phyloP scores from a whole-genome alignment of 2,113 vertebrate genomes.

The Pardalotus punctatus region DNA sequence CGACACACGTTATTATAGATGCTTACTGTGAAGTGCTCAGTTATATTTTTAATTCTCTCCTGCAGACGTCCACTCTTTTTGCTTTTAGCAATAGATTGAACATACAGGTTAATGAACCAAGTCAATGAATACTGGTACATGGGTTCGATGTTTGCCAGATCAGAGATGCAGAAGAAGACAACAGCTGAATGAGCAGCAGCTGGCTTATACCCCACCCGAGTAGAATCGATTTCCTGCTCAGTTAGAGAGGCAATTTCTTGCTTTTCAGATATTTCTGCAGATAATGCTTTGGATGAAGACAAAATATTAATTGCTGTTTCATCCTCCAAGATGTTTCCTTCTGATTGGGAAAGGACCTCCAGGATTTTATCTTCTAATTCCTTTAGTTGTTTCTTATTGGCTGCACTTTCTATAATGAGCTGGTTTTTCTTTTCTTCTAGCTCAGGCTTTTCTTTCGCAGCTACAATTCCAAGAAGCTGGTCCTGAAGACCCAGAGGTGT shows the following conservation, averaged over 20 bases:
- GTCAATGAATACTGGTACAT: conserved; percentile 94
- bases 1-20: conserved; percentile 91
- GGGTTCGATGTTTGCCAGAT: conserved; percentile 90
- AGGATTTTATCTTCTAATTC: conserved; percentile 93
- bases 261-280: conserved; percentile 89
- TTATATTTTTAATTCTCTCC: conserved; percentile 80
- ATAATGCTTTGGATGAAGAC: conserved; percentile 88
- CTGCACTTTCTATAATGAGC: conserved; percentile 87
- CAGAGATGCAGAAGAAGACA: conserved; percentile 92
- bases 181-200: conserved; percentile 88
- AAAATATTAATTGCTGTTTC: conserved; percentile 87
- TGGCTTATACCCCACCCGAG: conserved; percentile 89
- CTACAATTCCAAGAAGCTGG: conserved; percentile 90
- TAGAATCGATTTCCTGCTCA: conserved; percentile 87
- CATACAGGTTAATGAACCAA: conserved; percentile 91
- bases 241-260: conserved; percentile 85
- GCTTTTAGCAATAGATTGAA: conserved; percentile 83
- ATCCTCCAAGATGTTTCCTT: conserved; percentile 92
- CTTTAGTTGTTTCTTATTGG: conserved; percentile 89
- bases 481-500: conserved; percentile 92
- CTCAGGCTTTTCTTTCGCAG: conserved; percentile 90
- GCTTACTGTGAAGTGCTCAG: conserved; percentile 82
- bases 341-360: conserved; percentile 83
- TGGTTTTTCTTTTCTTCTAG: conserved; percentile 91
- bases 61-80: conserved; percentile 73